phyloP scores from a whole-genome alignment of 2,113 vertebrate species.

The Gallinago jamesoni region DNA sequence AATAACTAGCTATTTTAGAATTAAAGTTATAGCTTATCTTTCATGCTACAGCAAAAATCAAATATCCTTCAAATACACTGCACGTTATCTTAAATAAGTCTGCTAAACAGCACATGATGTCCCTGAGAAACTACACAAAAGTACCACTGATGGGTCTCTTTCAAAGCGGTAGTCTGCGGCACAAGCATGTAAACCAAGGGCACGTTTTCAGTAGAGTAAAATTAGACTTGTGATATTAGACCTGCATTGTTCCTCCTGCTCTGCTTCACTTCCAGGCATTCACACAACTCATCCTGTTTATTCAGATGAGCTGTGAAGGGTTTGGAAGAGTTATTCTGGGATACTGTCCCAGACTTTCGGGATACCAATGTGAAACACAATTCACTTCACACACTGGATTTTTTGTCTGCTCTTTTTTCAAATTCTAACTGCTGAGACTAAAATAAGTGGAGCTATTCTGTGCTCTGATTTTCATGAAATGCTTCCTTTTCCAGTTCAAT shows the following conservation, averaged over 20 bases:
- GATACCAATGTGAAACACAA: neutral
- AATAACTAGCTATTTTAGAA: neutral
- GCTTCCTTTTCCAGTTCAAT: neutral
- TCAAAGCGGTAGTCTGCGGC: neutral
- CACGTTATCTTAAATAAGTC: neutral
- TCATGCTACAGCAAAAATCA: neutral
- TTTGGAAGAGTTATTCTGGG: slow-evolving; percentile 13
- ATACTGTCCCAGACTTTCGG: neutral
- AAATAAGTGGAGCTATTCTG: neutral
- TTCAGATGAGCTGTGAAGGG: neutral
- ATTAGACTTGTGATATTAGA: neutral
- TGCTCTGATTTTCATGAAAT: neutral
- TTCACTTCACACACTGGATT: neutral
- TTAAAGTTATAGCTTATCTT: neutral
- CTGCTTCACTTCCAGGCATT: slow-evolving; percentile 48
- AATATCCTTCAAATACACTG: neutral
- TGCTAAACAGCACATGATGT: neutral
- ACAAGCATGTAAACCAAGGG: neutral
- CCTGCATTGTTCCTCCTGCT: neutral
- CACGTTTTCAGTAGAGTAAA: neutral
- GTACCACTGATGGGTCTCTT: neutral
- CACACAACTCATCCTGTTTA: slow-evolving; percentile 52
- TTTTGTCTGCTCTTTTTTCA: neutral
- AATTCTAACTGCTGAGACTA: neutral
- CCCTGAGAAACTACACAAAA: neutral